Evolutionary conservation across 2,888 invertebrate genomes (phyloP).

Genomic region (Caenorhabditis sp.): DNA sequence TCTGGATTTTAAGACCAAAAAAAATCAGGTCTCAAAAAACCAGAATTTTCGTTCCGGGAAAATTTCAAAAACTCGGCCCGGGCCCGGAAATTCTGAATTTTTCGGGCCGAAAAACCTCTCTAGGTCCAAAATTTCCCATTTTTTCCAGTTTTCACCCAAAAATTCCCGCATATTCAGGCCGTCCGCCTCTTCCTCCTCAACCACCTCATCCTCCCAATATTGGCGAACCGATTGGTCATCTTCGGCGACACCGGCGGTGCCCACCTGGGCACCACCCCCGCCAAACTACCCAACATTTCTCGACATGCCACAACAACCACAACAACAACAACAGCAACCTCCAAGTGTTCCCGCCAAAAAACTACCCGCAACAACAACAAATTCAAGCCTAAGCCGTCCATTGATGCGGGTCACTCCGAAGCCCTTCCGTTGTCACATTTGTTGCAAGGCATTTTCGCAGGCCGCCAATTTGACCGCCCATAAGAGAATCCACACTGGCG

Average conservation of each 20-base stretch:
- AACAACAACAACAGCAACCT: too few species aligned
- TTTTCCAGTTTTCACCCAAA: neutral
- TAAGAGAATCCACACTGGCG: slow-evolving; percentile 86
- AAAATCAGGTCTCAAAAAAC: too few species aligned
- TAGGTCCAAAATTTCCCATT: neutral
- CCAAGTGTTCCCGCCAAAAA: too few species aligned
- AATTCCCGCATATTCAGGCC: neutral
- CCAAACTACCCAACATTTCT: neutral
- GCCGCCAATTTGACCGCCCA: slow-evolving; percentile 98
- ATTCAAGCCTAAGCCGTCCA: neutral
- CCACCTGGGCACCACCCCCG: neutral
- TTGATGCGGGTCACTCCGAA: slow-evolving; percentile 22
- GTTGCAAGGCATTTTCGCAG: slow-evolving; percentile 81
- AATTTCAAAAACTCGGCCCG: too few species aligned
- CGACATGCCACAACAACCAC: too few species aligned
- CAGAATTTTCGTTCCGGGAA: too few species aligned
- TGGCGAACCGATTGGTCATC: neutral
- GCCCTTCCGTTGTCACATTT: slow-evolving; percentile 73
- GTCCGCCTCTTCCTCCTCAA: neutral
- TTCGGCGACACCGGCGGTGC: neutral
- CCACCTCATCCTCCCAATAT: neutral
- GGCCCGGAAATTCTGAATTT: too few species aligned
- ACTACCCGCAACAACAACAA: too few species aligned
- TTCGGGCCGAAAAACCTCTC: too few species aligned
- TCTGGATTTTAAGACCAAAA: too few species aligned